Conservation (phyloP, 2,113 vertebrate genomes). For the Butorides virescens region DNA sequence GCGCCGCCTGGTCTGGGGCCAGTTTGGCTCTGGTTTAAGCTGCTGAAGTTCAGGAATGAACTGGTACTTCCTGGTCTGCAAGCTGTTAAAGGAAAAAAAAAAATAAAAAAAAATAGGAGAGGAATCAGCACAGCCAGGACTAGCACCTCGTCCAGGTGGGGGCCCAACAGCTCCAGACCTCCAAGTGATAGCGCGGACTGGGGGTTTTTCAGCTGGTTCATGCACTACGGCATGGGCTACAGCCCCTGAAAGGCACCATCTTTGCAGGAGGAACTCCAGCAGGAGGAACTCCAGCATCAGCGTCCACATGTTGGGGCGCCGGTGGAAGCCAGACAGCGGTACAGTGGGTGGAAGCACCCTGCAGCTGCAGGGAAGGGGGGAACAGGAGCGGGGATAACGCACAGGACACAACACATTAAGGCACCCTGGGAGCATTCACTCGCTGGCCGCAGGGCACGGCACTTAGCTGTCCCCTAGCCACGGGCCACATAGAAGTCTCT, state of each 20-base stretch:
- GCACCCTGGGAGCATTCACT: background rate
- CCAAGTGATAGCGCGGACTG: background rate
- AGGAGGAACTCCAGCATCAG: background rate
- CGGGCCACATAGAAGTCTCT: background rate
- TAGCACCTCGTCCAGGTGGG: background rate
- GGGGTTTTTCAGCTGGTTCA: background rate
- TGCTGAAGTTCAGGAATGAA: conserved; percentile 37
- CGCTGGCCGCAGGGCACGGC: background rate
- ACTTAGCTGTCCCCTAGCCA: background rate
- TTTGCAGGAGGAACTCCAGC: background rate
- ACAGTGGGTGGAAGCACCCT: background rate
- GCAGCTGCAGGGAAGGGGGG: background rate
- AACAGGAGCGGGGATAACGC: background rate
- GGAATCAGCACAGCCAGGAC: background rate
- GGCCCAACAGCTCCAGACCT: background rate
- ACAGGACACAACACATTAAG: background rate
- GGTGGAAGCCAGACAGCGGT: background rate
- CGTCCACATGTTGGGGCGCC: background rate
- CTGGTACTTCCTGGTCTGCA: conserved; percentile 61
- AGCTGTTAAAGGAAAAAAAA: conserved; percentile 28
- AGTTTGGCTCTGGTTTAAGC: conserved; percentile 55
- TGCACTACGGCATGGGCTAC: background rate
- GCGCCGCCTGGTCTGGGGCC: background rate
- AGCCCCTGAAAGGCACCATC: background rate
- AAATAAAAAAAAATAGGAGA: background rate